Evolutionary conservation across 2,113 vertebrate genomes (phyloP).

Genomic region (Macquaria ambigua): DNA sequence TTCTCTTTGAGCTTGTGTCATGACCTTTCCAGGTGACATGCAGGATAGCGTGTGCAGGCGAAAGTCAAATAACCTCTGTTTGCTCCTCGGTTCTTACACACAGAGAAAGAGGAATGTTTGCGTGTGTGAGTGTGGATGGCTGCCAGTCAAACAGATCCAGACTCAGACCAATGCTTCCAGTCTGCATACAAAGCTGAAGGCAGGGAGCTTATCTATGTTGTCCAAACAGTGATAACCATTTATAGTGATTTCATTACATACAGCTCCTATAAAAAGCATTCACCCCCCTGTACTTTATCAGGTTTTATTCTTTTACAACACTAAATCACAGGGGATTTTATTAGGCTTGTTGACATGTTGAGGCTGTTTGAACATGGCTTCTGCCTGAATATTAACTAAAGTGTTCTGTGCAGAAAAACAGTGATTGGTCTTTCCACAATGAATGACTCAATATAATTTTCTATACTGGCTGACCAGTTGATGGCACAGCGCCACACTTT

Average conservation of each 20-base stretch:
- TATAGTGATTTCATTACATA: constrained; percentile 18
- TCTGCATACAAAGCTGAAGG: constrained; percentile 42
- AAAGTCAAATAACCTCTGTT: constrained; percentile 63
- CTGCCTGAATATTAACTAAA: background rate
- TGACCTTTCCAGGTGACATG: constrained; percentile 33
- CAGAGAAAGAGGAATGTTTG: constrained; percentile 35
- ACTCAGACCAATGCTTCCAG: constrained; percentile 22
- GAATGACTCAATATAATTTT: background rate
- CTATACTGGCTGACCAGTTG: background rate
- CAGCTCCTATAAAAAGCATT: background rate
- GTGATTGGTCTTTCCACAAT: background rate
- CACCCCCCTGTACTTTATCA: background rate
- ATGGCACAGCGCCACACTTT: background rate
- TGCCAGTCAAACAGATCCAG: constrained; percentile 33
- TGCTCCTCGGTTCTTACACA: constrained; percentile 39
- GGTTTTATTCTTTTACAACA: constrained; percentile 12
- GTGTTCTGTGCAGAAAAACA: background rate
- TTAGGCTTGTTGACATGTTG: background rate
- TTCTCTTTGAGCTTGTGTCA: background rate
- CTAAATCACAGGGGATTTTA: background rate
- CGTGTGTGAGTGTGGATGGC: constrained; percentile 20
- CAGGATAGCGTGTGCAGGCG: background rate
- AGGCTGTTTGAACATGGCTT: background rate
- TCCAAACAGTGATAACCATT: constrained; percentile 55
- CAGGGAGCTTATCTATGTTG: constrained; percentile 65